These are phyloP conservation scores for Eudyptes chrysolophus DNA, from an alignment of 2,113 vertebrate genomes.

Conservation along the genomic window DNA sequence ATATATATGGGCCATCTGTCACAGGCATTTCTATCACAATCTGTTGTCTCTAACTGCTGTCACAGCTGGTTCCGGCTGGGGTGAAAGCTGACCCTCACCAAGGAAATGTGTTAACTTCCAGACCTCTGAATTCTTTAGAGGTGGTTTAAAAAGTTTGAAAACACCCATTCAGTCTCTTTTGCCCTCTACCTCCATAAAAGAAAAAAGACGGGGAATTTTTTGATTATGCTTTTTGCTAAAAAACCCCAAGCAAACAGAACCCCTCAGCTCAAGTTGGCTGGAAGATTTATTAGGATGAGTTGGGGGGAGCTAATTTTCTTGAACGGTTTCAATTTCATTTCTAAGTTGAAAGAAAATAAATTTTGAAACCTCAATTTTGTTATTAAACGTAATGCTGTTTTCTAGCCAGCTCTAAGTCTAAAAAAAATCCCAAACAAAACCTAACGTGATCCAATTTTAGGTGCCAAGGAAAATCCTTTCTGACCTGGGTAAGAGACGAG, in stretches of 20 bases:
- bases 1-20: background rate
- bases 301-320: background rate
- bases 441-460: background rate
- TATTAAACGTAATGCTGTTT: background rate
- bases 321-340: slow-evolving; percentile 1
- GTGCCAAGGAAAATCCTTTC: slow-evolving; percentile 8
- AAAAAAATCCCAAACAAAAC: background rate
- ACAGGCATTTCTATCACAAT: background rate
- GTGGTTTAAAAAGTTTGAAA: background rate
- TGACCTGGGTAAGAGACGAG: background rate
- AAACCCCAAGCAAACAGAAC: background rate
- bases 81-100: slow-evolving; percentile 40
- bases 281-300: background rate
- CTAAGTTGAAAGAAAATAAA: slow-evolving; percentile 29
- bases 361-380: background rate
- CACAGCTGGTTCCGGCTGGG: slow-evolving; percentile 15
- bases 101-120: slow-evolving; percentile 24
- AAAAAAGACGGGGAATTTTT: background rate
- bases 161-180: background rate
- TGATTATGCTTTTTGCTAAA: background rate
- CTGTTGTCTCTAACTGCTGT: background rate
- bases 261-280: background rate
- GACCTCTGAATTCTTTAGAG: background rate
- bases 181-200: background rate
- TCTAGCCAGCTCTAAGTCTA: background rate